Evolutionary conservation across 2,888 invertebrate species (phyloP), one percentile per base, ranked within the genome.

Genomic region (Sphecodes monilicornis): DNA sequence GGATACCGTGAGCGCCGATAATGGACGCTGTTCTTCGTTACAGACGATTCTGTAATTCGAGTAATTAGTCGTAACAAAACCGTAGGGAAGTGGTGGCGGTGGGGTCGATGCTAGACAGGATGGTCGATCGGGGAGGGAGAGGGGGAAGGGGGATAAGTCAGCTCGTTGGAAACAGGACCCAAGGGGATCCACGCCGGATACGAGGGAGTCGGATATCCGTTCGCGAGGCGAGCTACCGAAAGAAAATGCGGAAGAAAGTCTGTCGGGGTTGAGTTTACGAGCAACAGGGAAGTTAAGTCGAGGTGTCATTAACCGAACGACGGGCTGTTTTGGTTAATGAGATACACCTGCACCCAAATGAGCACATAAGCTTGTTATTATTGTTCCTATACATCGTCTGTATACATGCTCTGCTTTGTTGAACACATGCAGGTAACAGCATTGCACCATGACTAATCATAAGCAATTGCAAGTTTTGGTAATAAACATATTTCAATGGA

Each of bases 251-350:
- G 71, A 76, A 78, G 85, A 86, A 88, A 89, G 86, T 86, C 78
- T 80, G 68, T 54, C 73, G 71, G 69, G 79, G 79, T 76, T 81
- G 88, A 88, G 87, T 90, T 87, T 85, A 86, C 85, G 80, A 68
- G 74, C 36, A 43, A 69, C 70, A 54, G 69, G 69, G 74, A 82
- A 87, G 81, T 85, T 85, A 86, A 90, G 87, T 85, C 84, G 82
- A 87, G 86, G 84, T 87, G 82, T 90, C 89, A 85, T 90, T 90
- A 89, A 89, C 85, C 84, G 75, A 50, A 57, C 70, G 70, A 71
- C 50, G 68, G 75, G 78, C 88, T 89, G 86, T 85, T 86, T 89
- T 78, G 74, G 86, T 83, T 90, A 90, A 90, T 88, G 90, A 90
- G 90, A 69, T 83, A 70, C 84, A 86, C 73, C 84, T 79, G 84